These are phyloP conservation scores for Pristionchus fissidentatus DNA, from an alignment of 2,888 invertebrate species.

Conservation along the genomic window DNA sequence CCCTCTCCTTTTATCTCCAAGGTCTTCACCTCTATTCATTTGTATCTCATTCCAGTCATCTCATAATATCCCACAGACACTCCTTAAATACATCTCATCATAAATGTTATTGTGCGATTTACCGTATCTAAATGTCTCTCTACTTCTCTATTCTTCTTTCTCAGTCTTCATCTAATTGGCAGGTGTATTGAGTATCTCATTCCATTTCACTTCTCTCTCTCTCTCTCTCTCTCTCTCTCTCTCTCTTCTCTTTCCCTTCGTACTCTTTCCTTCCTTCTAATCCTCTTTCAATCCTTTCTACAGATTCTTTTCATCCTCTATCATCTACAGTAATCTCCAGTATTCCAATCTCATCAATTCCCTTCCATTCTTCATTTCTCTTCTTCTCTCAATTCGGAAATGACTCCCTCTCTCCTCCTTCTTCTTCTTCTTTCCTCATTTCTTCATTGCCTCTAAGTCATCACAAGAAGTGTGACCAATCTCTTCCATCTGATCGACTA, in stretches of 20 bases:
- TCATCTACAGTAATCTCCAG: slow-evolving; percentile 24
- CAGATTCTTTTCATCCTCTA: background rate
- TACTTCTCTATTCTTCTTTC: no score
- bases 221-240: background rate
- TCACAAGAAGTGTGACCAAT: slow-evolving; percentile 38
- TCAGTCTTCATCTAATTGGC: no score
- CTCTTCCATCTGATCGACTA: background rate
- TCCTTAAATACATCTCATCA: no score
- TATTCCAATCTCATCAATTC: background rate
- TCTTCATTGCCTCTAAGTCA: background rate
- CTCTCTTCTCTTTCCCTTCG: slow-evolving; percentile 20
- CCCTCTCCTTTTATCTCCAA: background rate
- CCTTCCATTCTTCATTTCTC: background rate
- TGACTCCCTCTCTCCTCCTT: slow-evolving; percentile 15
- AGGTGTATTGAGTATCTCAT: no score
- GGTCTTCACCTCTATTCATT: no score
- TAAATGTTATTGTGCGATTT: no score
- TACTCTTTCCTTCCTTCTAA: slow-evolving; percentile 22
- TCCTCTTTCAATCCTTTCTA: background rate
- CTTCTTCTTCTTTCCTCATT: slow-evolving; percentile 4
- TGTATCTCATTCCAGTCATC: no score
- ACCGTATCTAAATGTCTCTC: no score
- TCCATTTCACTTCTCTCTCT: background rate
- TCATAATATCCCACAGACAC: no score
- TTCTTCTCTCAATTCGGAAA: slow-evolving; percentile 21